Percentiles rank a stretch among this genome's conserved stretches.
These are phyloP conservation scores for Leiothrix lutea DNA, from an alignment of 2,113 vertebrate species.

Conservation along the genomic window DNA sequence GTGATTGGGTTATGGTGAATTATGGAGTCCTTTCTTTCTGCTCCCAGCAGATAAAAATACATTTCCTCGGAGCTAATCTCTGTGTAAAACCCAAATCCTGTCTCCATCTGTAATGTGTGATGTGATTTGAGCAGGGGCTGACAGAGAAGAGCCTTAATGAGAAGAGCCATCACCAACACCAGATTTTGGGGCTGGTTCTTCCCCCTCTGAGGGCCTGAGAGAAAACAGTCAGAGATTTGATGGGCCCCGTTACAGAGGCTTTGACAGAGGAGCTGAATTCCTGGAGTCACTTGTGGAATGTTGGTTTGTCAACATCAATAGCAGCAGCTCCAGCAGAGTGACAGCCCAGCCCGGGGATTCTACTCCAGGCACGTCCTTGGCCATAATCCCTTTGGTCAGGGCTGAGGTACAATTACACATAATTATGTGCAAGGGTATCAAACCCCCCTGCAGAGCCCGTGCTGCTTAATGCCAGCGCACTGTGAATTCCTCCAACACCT, in stretches of 20 bases:
- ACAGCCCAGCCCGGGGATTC: neutral
- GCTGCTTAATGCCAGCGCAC: neutral
- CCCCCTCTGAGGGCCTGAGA: neutral
- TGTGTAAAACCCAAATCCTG: neutral
- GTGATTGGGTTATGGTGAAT: constrained; percentile 48
- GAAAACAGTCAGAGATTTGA: neutral
- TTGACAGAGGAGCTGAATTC: neutral
- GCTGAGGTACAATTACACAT: neutral
- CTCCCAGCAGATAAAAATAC: constrained; percentile 38
- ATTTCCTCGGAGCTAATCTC: constrained; percentile 13
- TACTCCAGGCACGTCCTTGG: neutral
- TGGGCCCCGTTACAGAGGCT: neutral
- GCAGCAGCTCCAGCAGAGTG: neutral
- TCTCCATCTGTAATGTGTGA: neutral
- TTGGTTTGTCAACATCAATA: neutral
- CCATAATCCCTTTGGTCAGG: neutral
- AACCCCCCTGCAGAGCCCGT: neutral
- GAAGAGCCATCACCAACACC: neutral
- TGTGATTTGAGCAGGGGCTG: neutral
- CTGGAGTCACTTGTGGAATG: neutral
- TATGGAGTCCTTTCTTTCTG: constrained; percentile 1
- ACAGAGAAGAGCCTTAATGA: neutral
- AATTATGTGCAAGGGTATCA: neutral
- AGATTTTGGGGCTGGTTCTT: neutral
- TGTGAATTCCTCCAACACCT: neutral